Conservation (phyloP, 1,140 invertebrate species). For the Neuroterus valhalla region DNA sequence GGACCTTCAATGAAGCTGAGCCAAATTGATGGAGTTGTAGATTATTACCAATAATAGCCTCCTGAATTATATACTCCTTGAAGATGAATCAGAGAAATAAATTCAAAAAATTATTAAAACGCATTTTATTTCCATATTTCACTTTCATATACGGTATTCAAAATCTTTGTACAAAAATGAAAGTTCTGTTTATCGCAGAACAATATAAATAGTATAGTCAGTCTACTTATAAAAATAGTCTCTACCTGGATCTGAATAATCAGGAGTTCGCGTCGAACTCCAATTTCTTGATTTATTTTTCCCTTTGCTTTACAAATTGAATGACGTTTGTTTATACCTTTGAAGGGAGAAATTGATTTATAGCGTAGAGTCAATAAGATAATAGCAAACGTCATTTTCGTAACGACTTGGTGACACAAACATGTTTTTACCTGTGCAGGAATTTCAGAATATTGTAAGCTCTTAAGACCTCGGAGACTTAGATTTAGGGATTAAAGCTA, state of each 20-base stretch:
- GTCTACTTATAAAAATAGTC: conserved; percentile 4
- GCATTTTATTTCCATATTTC: no score
- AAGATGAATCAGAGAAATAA: no score
- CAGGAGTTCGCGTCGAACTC: background rate
- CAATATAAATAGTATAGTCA: conserved; percentile 11
- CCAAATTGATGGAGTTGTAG: no score
- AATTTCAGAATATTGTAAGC: background rate
- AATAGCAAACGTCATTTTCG: background rate
- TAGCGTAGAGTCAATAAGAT: background rate
- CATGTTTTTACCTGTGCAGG: background rate
- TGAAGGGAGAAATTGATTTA: background rate
- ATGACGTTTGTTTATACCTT: background rate
- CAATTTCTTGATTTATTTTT: background rate
- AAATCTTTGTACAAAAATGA: conserved; percentile 12
- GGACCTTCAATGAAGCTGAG: no score
- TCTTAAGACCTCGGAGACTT: background rate
- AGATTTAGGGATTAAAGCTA: background rate
- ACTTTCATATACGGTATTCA: background rate
- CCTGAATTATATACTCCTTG: no score
- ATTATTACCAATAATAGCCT: no score
- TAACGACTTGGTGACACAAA: background rate
- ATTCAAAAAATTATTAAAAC: no score
- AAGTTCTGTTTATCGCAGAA: background rate
- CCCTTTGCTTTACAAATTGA: background rate
- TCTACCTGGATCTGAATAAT: background rate